These are phyloP conservation scores for Odontesthes bonariensis DNA, from an alignment of 2,113 vertebrate species.

Conservation along the genomic window DNA sequence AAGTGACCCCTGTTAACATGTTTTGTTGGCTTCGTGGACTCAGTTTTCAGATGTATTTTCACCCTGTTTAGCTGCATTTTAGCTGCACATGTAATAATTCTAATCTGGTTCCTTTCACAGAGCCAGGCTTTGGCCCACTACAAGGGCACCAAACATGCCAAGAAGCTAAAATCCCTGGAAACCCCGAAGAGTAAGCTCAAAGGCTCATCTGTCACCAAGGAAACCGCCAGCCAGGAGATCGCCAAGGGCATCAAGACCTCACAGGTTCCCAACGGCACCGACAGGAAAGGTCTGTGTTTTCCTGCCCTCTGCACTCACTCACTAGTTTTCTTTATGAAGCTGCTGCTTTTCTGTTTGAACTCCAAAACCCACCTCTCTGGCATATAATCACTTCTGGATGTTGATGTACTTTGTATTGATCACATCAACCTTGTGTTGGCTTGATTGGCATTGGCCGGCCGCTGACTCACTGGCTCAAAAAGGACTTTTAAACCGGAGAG, in stretches of 20 bases:
- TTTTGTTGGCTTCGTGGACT: conserved; percentile 76
- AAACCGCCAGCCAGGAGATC: conserved; percentile 87
- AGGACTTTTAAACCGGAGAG: conserved; percentile 9
- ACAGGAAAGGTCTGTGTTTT: conserved; percentile 89
- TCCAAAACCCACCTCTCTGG: neutral
- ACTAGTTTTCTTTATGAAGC: neutral
- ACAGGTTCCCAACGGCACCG: conserved; percentile 86
- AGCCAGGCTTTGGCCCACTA: conserved; percentile 99
- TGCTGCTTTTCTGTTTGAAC: neutral
- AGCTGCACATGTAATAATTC: conserved; percentile 73
- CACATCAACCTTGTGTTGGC: conserved; percentile 16
- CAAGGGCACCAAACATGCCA: conserved; percentile 99
- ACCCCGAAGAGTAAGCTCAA: conserved; percentile 95
- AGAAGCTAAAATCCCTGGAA: conserved; percentile 98
- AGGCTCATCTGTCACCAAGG: conserved; percentile 82
- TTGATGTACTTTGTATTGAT: conserved; percentile 47
- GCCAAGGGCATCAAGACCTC: conserved; percentile 89
- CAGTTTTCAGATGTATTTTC: conserved; percentile 85
- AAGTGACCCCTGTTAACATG: conserved; percentile 25
- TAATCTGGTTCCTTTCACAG: conserved; percentile 91
- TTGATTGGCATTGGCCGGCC: neutral
- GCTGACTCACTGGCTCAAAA: neutral
- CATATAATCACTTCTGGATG: conserved; percentile 29
- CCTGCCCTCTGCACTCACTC: conserved; percentile 11
- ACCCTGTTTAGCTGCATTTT: conserved; percentile 70